These are phyloP conservation scores for Sceloporus undulatus DNA, from an alignment of 2,113 vertebrate genomes.

Conservation along the genomic window DNA sequence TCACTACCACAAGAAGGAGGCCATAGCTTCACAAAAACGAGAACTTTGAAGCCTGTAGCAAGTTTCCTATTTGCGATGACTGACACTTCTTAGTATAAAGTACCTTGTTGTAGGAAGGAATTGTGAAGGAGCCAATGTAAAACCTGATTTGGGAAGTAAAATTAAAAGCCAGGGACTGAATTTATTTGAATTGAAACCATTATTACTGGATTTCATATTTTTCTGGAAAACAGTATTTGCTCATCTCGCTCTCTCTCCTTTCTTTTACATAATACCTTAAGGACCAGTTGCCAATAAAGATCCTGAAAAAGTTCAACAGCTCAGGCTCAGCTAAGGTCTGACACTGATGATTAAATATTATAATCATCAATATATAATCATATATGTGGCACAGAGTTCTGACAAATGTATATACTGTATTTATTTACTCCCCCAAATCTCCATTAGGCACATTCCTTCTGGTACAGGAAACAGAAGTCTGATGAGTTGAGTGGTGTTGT, in stretches of 20 bases:
- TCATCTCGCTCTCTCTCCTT: background rate
- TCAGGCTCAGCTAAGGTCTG: background rate
- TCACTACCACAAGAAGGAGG: background rate
- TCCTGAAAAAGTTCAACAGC: background rate
- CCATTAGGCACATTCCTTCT: background rate
- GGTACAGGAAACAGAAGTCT: too few relatives aligned
- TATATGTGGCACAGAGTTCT: too few relatives aligned
- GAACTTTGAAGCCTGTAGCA: constrained; percentile 3
- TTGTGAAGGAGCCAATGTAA: background rate
- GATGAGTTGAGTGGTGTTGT: background rate
- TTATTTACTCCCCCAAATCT: background rate
- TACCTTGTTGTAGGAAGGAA: constrained; percentile 8
- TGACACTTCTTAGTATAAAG: background rate
- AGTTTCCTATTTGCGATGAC: background rate
- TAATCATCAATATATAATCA: background rate
- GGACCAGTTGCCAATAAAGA: constrained; percentile 7
- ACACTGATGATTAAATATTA: background rate
- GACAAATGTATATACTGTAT: background rate
- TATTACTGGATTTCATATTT: constrained; percentile 16
- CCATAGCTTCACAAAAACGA: background rate
- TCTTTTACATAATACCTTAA: constrained; percentile 4
- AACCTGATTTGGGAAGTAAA: background rate
- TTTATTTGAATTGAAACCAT: background rate
- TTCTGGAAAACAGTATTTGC: background rate
- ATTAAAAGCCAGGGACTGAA: background rate